Conservation (phyloP, 2,113 vertebrate genomes). For the Syrmaticus mikado region DNA sequence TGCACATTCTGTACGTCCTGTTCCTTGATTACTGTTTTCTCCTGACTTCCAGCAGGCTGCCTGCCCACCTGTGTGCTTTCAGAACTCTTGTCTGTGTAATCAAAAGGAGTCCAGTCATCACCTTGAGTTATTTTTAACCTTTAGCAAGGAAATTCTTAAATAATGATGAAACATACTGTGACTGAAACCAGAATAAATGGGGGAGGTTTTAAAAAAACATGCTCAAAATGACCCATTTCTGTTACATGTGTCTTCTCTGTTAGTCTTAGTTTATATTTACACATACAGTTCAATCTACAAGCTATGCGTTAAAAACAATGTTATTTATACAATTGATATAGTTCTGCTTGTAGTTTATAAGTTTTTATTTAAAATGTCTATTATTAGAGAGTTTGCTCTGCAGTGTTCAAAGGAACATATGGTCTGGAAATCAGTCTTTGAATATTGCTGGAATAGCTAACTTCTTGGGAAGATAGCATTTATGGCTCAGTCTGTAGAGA, state of each 20-base stretch:
- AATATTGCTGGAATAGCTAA: neutral
- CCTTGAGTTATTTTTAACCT: conserved; percentile 24
- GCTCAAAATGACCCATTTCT: neutral
- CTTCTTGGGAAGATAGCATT: neutral
- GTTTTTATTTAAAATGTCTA: neutral
- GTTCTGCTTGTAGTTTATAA: neutral
- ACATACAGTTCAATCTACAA: neutral
- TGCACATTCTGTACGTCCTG: neutral
- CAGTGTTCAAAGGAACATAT: neutral
- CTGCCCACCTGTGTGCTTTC: neutral
- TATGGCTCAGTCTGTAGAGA: neutral
- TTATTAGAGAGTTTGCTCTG: neutral
- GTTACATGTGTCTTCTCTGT: neutral
- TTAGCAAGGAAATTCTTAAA: neutral
- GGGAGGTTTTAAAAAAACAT: neutral
- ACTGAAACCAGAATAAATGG: conserved; percentile 22
- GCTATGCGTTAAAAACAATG: neutral
- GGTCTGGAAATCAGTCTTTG: neutral
- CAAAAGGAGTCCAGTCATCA: neutral
- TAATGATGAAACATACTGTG: neutral
- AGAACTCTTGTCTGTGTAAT: neutral
- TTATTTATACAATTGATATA: neutral
- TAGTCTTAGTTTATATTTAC: neutral
- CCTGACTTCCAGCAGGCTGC: neutral
- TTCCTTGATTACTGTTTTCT: neutral